Percentiles rank a stretch among this genome's conserved stretches.
These are phyloP conservation scores for Dipus sagitta DNA, from an alignment of 2,797 vertebrate species.

Conservation along the genomic window DNA sequence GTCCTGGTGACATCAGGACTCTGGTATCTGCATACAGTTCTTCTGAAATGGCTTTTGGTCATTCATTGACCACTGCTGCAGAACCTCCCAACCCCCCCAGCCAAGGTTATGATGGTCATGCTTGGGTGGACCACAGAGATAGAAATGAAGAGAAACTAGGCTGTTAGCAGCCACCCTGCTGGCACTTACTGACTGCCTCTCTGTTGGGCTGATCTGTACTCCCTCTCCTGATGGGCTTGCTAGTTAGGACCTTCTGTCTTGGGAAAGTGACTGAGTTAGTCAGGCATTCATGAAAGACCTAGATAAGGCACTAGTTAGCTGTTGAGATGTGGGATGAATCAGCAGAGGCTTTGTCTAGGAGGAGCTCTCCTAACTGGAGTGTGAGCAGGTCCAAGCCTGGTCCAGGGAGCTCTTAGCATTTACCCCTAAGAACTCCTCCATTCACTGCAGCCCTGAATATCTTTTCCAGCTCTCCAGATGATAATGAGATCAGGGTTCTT, in stretches of 20 bases:
- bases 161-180: background rate
- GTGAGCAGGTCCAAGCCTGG: background rate
- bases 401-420: background rate
- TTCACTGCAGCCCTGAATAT: background rate
- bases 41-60: background rate
- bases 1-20: background rate
- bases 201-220: too few species aligned
- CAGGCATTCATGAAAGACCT: background rate
- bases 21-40: background rate
- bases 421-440: background rate
- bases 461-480: background rate
- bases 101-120: background rate
- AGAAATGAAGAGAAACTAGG: background rate
- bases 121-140: background rate
- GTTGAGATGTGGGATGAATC: background rate
- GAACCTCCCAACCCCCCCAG: background rate
- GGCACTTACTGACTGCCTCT: background rate
- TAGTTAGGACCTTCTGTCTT: background rate
- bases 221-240: background rate
- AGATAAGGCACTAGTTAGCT: background rate
- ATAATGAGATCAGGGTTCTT: background rate
- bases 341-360: too few species aligned
- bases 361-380: background rate
- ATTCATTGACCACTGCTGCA: background rate
- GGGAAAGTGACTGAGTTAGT: background rate